Conservation (phyloP, 2,888 invertebrate species). For the Heteromyza rotundicornis region DNA sequence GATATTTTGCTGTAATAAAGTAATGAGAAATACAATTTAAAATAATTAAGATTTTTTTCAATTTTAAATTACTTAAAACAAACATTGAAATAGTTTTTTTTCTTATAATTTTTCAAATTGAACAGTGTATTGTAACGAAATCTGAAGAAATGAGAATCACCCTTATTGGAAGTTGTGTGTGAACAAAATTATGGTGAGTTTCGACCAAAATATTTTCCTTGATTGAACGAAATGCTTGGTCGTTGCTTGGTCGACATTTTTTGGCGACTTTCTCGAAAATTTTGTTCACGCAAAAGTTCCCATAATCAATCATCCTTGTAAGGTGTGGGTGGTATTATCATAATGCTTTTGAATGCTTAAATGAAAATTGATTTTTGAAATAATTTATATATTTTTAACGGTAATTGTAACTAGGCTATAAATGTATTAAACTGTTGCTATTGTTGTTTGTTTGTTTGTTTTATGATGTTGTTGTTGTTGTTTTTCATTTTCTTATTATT, state of each 20-base stretch:
- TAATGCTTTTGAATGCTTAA: conserved; percentile 7
- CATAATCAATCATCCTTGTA: no score
- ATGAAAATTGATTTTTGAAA: not conserved
- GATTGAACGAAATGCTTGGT: no score
- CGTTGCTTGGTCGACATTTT: conserved; percentile 15
- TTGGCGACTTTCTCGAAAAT: conserved; percentile 26
- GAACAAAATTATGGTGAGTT: no score
- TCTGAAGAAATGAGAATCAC: no score
- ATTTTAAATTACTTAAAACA: not conserved
- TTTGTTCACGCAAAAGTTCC: no score
- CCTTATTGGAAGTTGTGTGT: no score
- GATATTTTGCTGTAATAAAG: not conserved
- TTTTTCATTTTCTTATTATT: not conserved
- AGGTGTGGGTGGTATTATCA: no score
- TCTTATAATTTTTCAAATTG: not conserved
- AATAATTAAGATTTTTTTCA: not conserved
- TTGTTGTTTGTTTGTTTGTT: conserved; percentile 9
- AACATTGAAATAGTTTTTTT: not conserved
- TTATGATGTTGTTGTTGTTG: conserved; percentile 7
- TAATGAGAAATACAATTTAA: not conserved
- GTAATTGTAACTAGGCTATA: not conserved
- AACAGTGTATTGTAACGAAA: conserved; percentile 15
- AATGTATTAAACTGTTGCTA: not conserved
- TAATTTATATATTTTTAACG: not conserved
- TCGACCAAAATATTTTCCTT: no score